A percentile compares a stretch with the other conserved stretches of the same genome.
Conservation (phyloP, 1,140 invertebrate genomes). For the Aphaenogaster floridana region DNA sequence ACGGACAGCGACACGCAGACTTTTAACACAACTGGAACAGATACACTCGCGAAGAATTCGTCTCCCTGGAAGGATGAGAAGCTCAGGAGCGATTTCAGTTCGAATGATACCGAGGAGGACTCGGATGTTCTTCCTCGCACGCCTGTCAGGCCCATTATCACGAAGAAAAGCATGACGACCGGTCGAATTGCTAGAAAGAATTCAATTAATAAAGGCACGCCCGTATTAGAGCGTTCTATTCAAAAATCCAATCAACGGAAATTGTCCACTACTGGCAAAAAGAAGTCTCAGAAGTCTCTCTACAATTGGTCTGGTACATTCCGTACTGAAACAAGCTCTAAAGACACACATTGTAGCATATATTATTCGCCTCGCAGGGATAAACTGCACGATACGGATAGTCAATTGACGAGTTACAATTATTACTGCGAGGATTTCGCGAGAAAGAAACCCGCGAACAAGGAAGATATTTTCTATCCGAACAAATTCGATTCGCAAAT, state of each 20-base stretch:
- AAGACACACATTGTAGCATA: background rate
- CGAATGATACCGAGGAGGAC: constrained; percentile 31
- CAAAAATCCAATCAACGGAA: constrained; percentile 13
- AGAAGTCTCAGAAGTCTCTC: constrained; percentile 56
- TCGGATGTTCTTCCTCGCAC: background rate
- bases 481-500: constrained; percentile 24
- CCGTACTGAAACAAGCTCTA: background rate
- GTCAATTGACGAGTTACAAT: constrained; percentile 56
- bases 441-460: constrained; percentile 29
- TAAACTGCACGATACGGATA: background rate
- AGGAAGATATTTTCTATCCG: constrained; percentile 40
- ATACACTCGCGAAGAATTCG: constrained; percentile 16
- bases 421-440: constrained; percentile 50
- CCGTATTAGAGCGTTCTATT: background rate
- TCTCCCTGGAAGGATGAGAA: constrained; percentile 66
- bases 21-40: background rate
- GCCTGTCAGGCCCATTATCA: background rate
- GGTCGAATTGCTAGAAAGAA: constrained; percentile 18
- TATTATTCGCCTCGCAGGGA: background rate
- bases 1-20: constrained; percentile 33
- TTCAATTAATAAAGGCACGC: constrained; percentile 10
- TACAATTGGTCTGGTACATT: constrained; percentile 70
- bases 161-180: background rate
- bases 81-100: constrained; percentile 1
- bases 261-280: background rate